Evolutionary conservation across 2,888 invertebrate genomes (phyloP), one percentile per base, ranked within the genome.

Genomic region (Sphinx pinastri): DNA sequence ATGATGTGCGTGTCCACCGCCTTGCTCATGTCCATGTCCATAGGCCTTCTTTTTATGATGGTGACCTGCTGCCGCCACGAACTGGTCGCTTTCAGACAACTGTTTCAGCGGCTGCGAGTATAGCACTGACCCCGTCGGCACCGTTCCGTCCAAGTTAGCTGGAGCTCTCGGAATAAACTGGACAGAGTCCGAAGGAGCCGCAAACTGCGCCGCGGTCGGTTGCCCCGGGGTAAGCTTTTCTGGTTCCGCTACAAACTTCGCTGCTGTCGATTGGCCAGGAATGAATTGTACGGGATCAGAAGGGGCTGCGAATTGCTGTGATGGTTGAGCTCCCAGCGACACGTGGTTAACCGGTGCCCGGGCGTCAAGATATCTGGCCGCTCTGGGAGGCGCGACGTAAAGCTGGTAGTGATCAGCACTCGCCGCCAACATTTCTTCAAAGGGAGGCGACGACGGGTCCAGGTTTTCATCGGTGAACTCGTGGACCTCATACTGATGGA

Each of bases 1-100:
- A 60, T 95, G 94, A 25, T 95, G 91, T 16, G 92, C 88, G 55
- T 94, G 92, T 0, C 96, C 96, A 0, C 95, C 95, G 0, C 95
- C 95, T 2, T 92, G 89, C 60, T 90, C 83, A 63, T 90, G 85
- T 5, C 88, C 87, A 47, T 87, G 86, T 2, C 83, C 84, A 69
- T 90, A 87, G 3, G 83, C 84, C 73, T 87, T 85, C 54, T 87
- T 85, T 0, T 89, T 85, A 0, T 89, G 81, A 38, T 86, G 83
- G 73, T 90, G 85, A n/a, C 85, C 85, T 57, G 85, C 83, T 0
- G 87, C 84, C 0, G 87, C 81, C 3, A 80, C 78, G 49, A 82
- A 73, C 75, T 80, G 81, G 73, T 89, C 89, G 7, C 77, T 84
- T 19, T 76, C 78, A 69, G 84, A 79, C 73, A 85, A 73, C 70